Base-by-base conservation (phyloP, 2,113 vertebrate species). In the Macquaria australasica region DNA sequence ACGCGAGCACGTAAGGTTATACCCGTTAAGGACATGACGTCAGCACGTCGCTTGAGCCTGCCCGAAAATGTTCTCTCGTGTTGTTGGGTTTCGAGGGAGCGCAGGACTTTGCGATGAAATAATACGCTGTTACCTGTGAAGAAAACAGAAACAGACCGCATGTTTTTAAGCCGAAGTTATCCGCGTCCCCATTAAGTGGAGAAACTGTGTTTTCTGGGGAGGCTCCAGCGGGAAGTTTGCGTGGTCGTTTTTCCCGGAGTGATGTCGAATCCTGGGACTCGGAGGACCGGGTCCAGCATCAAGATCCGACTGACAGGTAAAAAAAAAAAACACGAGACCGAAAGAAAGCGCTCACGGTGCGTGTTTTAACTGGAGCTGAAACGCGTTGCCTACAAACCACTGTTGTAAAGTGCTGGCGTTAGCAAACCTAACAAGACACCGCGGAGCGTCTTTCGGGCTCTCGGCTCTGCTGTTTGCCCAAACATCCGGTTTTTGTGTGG, bases 251-350 rank as follows among this genome's bases (percentile, higher is more conserved):
- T 83, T 90, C 89, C 88, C 92, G 96, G 95, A 96, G 97, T 96
- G 96, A 98, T 99, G 98, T 99, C 97, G 97, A 98, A 98, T 94
- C 97, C 97, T 91, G 97, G 97, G 93, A 97, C 97, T 90, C 96
- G 97, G 83, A 97, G 98, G 94, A 97, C 96, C 96, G 98, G 97
- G 84, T 98, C 98, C 93, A 99, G 98, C 96, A 98, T 98, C 95
- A 99, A 98, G 96, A 97, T 98, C 95, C 96, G 97, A 90, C 97
- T 99, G 97, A 98, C 97, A 98, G 98, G 98, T 99, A 91, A 89
- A 81, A 89, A 82, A 82, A 41, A 91, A 89, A 81, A 89, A 82
- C 81, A 41, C 18, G 25, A 73, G 37, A 77, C 53, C 62, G 77
- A 76, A 28, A 78, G 41, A 89, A 82, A 68, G 25, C 62, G 89